Percentiles rank a stretch among this genome's conserved stretches.
phyloP scores from a whole-genome alignment of 2,797 vertebrate species.

The Bradypus variegatus region DNA sequence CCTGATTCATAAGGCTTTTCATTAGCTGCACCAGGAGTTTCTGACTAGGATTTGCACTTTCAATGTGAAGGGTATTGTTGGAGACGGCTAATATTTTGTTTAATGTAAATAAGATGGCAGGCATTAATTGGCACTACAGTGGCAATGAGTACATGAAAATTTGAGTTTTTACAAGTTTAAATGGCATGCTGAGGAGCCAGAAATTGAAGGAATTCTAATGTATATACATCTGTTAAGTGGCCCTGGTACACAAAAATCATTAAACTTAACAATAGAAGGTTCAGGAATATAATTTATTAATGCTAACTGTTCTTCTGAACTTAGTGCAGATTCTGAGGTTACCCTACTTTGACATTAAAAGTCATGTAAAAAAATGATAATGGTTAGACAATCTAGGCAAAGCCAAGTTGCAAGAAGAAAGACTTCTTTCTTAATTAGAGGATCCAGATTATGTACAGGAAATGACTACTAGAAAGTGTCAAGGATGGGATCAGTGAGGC shows the following conservation, averaged over 20 bases:
- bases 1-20: neutral
- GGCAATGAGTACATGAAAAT: neutral
- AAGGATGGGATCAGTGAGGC: neutral
- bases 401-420: neutral
- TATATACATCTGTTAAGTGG: neutral
- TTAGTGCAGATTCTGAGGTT: neutral
- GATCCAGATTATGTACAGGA: neutral
- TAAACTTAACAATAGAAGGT: neutral
- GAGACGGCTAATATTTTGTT: neutral
- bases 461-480: neutral
- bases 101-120: neutral
- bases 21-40: neutral
- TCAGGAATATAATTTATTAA: neutral
- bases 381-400: neutral
- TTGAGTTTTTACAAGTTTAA: neutral
- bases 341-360: neutral
- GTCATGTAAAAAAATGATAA: neutral
- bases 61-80: neutral
- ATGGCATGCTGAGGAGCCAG: neutral
- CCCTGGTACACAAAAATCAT: neutral
- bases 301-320: neutral
- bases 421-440: neutral
- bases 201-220: neutral
- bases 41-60: constrained; percentile 4
- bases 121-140: neutral